Evolutionary conservation across 2,113 vertebrate genomes (phyloP).

Genomic region (Burhinus bistriatus): DNA sequence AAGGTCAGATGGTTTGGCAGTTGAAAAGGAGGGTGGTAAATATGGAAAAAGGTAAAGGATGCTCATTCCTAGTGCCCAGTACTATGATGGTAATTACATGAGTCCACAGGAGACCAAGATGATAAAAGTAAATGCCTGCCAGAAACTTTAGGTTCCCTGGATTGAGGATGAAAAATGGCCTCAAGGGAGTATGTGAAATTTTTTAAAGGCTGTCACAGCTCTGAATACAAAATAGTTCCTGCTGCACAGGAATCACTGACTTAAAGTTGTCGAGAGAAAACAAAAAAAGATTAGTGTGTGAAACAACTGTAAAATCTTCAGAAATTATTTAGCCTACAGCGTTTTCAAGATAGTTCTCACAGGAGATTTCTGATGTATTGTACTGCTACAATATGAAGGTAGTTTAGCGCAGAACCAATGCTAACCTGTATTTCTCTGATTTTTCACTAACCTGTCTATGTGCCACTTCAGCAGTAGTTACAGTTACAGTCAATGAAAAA

Average conservation of each 20-base stretch:
- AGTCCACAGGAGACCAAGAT: neutral
- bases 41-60: neutral
- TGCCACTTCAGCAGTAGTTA: neutral
- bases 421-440: neutral
- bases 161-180: neutral
- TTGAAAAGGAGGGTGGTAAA: neutral
- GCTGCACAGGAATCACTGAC: neutral
- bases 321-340: neutral
- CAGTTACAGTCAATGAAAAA: neutral
- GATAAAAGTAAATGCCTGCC: conserved; percentile 13
- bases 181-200: neutral
- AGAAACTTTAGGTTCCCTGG: conserved; percentile 6
- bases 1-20: neutral
- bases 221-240: conserved; percentile 19
- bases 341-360: neutral
- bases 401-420: neutral
- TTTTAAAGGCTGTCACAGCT: conserved; percentile 14
- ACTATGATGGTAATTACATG: neutral
- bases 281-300: neutral
- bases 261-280: neutral
- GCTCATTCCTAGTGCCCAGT: neutral
- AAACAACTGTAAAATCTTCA: neutral
- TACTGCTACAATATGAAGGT: neutral
- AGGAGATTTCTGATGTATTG: neutral
- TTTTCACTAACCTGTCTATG: neutral